A percentile compares a stretch with the other conserved stretches of the same genome.
Evolutionary conservation across 2,797 vertebrate species (phyloP).

Genomic region (Amblyraja radiata): DNA sequence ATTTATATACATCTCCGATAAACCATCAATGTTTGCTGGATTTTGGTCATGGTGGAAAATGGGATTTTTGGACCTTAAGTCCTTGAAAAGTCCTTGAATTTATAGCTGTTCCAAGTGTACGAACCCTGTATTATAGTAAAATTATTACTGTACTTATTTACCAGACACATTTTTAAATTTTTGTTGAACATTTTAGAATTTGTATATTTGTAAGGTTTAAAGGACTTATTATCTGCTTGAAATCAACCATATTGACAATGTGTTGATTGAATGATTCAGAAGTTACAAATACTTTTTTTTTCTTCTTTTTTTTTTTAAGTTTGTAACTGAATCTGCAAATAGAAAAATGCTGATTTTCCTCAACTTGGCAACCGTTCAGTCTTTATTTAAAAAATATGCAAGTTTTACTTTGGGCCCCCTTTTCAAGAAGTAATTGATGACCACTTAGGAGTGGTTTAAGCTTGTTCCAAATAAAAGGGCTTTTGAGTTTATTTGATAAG

Average conservation of each 20-base stretch:
- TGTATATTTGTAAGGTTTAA: neutral
- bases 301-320: neutral
- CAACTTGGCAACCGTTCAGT: neutral
- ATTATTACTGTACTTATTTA: neutral
- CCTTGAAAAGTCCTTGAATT: too few species aligned
- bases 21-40: too few species aligned
- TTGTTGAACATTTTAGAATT: neutral
- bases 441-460: neutral
- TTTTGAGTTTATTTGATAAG: neutral
- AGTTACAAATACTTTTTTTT: neutral
- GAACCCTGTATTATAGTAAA: neutral
- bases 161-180: neutral
- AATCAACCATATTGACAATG: neutral
- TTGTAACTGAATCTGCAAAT: neutral
- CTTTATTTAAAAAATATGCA: neutral
- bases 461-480: neutral
- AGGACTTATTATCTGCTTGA: too few species aligned
- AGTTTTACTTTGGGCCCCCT: neutral
- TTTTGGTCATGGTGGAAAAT: too few species aligned
- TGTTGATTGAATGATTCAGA: neutral
- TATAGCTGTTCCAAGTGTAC: too few species aligned
- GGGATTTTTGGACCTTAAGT: too few species aligned
- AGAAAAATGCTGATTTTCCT: neutral
- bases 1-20: too few species aligned
- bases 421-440: neutral